Percentiles rank a stretch among this genome's conserved stretches.
Conservation (phyloP, 2,888 invertebrate genomes). For the Smittia sp. region DNA sequence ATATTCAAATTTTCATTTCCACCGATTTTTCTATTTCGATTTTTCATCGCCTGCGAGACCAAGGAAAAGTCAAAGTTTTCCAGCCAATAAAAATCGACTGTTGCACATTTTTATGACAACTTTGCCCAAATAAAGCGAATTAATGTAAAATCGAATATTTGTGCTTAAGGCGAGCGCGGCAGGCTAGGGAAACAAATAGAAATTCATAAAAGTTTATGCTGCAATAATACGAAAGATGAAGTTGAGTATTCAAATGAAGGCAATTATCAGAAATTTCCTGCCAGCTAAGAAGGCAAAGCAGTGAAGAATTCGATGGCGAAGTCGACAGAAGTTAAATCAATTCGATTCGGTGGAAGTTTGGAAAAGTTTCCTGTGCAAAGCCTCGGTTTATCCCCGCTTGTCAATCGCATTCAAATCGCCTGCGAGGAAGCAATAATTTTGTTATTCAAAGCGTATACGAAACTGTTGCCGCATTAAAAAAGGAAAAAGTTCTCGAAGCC, state of each 20-base stretch:
- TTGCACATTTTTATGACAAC: constrained; percentile 55
- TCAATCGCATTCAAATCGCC: too few relatives aligned
- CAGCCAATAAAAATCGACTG: constrained; percentile 55
- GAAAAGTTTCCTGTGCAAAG: too few relatives aligned
- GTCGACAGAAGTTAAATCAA: too few relatives aligned
- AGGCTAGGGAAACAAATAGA: not conserved
- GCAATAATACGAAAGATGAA: not conserved
- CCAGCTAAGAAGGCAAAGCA: too few relatives aligned
- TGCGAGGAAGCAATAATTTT: too few relatives aligned
- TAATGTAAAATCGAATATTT: constrained; percentile 39
- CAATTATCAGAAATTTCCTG: not conserved
- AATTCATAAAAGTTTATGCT: not conserved
- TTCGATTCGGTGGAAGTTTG: too few relatives aligned
- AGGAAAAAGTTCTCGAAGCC: not conserved
- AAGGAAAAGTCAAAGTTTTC: constrained; percentile 44
- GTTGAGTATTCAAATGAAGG: not conserved
- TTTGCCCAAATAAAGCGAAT: constrained; percentile 20
- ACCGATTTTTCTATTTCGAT: constrained; percentile 17
- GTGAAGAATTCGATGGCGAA: too few relatives aligned
- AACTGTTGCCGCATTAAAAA: too few relatives aligned
- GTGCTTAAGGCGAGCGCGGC: not conserved
- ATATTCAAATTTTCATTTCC: constrained; percentile 38
- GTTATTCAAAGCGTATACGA: too few relatives aligned
- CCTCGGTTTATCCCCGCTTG: too few relatives aligned
- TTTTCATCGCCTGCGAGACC: not conserved